phyloP scores from a whole-genome alignment of 1,140 invertebrate genomes.

The Zophobas morio region DNA sequence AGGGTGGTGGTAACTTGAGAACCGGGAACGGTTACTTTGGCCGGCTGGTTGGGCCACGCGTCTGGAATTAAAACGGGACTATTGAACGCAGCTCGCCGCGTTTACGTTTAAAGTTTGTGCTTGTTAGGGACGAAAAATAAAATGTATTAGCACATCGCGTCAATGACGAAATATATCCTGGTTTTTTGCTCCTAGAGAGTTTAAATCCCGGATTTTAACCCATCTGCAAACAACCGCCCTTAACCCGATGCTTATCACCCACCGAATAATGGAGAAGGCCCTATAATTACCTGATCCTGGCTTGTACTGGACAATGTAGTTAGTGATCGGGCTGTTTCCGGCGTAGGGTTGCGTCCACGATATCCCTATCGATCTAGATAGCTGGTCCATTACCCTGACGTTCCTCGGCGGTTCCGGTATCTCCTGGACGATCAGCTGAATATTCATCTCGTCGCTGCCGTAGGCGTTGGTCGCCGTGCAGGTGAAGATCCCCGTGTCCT shows the following conservation, averaged over 20 bases:
- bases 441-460: slow-evolving; percentile 92
- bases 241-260: slow-evolving; percentile 6
- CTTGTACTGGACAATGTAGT: slow-evolving; percentile 91
- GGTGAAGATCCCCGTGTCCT: slow-evolving; percentile 91
- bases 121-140: too few species aligned
- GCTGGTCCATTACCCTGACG: slow-evolving; percentile 85
- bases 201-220: not conserved
- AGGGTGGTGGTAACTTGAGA: slow-evolving; percentile 84
- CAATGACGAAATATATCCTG: too few species aligned
- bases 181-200: too few species aligned
- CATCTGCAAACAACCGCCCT: not conserved
- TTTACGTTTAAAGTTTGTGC: too few species aligned
- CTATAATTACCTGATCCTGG: slow-evolving; percentile 79
- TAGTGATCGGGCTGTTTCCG: slow-evolving; percentile 89
- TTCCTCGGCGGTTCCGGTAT: slow-evolving; percentile 91
- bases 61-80: slow-evolving; percentile 69
- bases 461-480: slow-evolving; percentile 91
- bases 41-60: slow-evolving; percentile 81
- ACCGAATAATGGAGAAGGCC: slow-evolving; percentile 3
- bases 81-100: too few species aligned
- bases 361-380: slow-evolving; percentile 84
- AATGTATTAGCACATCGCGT: too few species aligned
- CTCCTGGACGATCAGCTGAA: slow-evolving; percentile 92
- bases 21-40: slow-evolving; percentile 85
- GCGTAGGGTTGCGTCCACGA: slow-evolving; percentile 90